Evolutionary conservation across 2,888 invertebrate species (phyloP).

Genomic region (Bugula neritina): DNA sequence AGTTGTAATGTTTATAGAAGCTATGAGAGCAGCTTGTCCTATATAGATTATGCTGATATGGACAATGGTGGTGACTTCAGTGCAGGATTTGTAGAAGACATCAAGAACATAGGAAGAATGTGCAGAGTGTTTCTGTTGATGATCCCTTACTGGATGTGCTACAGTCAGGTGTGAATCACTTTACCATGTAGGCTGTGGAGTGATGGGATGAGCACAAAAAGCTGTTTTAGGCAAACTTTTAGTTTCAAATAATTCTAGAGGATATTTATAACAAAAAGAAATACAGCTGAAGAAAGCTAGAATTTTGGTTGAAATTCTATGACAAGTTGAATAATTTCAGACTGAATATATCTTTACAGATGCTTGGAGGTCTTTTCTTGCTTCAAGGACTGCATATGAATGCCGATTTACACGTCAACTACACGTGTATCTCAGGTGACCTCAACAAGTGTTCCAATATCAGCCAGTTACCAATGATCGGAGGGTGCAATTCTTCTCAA

Average conservation of each 20-base stretch:
- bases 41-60: neutral
- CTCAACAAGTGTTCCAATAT: neutral
- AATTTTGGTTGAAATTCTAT: no score
- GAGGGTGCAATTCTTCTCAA: neutral
- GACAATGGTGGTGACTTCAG: neutral
- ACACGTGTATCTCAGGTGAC: neutral
- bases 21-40: neutral
- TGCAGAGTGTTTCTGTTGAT: neutral
- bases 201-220: no score
- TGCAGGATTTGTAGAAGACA: neutral
- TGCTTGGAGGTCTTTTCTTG: conserved; percentile 9
- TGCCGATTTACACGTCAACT: conserved; percentile 20
- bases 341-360: no score
- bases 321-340: no score
- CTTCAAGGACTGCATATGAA: conserved; percentile 35
- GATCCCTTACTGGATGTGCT: neutral
- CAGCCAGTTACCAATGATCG: neutral
- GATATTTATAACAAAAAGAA: no score
- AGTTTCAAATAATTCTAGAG: no score
- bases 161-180: neutral
- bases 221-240: no score
- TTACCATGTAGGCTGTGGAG: no score
- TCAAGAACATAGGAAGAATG: neutral
- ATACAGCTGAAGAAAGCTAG: no score
- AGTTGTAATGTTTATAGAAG: no score